Base-by-base conservation (phyloP, 2,797 vertebrate genomes). In the Eremophila alpestris region DNA sequence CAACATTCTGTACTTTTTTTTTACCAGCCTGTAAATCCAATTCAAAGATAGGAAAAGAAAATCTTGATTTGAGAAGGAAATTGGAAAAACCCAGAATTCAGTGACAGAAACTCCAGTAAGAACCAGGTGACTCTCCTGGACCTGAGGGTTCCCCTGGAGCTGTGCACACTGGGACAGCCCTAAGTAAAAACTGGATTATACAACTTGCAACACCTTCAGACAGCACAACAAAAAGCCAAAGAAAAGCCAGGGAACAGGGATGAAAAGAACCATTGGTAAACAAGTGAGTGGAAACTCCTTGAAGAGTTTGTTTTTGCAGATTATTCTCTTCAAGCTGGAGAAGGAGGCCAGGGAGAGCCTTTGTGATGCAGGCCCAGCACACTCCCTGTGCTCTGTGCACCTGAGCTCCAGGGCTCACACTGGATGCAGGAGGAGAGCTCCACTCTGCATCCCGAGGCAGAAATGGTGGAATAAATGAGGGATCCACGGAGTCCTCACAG, bases 401-500 rank as follows among this genome's bases (percentile, higher is more conserved):
- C 67, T n/a, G 40, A 54, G 76, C 83, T 73, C 51, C 74, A 18
- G 17, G 8, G 68, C 75, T 89, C 71, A 63, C 62, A 5, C 64
- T 24, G 32, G 34, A 65, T 3, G 30, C 79, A 64, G 56, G 2
- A 49, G 68, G 30, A 26, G 45, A 81, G 62, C 73, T 51, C 54
- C 14, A 5, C 76, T 81, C 63, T 0, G 0, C 54, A 18, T 23
- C 58, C 52, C 29, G 38, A 87, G 73, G 74, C 38, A 16, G 60
- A 36, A 88, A 82, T 4, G 34, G 67, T 54, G 64, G 43, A 89
- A 95, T 32, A 45, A 91, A 83, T 10, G 64, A 79, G 59, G 26
- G 77, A 45, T 48, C 67, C 30, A 7, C 1, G 6, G 52, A 75
- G 86, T 60, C 71, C 58, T 24, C 0, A 59, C 78, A 93, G 79